Evolutionary conservation across 2,797 vertebrate genomes (phyloP).

Genomic region (Apogon talboti): DNA sequence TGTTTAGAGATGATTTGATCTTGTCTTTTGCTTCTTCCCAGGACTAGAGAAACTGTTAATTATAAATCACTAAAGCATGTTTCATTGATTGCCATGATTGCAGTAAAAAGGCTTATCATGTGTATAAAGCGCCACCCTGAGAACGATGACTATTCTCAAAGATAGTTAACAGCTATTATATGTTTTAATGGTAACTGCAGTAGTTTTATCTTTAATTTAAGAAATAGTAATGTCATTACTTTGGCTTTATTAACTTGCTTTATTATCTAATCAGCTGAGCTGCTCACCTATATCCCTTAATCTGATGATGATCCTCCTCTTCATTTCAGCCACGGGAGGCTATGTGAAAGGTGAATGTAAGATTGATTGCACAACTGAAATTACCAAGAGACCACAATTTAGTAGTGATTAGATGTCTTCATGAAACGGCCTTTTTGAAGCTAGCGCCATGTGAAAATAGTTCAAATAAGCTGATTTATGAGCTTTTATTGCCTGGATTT

Average conservation of each 20-base stretch:
- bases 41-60: no score
- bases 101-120: no score
- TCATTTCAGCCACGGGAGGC: conserved; percentile 15
- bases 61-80: no score
- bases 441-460: conserved; percentile 1
- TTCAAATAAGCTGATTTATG: conserved; percentile 6
- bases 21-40: no score
- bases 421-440: conserved; percentile 9
- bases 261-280: conserved; percentile 17
- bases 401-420: conserved; percentile 10
- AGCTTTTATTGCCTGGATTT: conserved; percentile 1
- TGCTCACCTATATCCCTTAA: conserved; percentile 12
- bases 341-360: conserved; percentile 23
- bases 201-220: not conserved
- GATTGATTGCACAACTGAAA: conserved; percentile 38
- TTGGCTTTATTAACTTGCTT: conserved; percentile 21
- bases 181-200: no score
- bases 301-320: conserved; percentile 29
- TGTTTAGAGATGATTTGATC: no score
- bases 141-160: no score
- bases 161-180: no score
- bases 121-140: no score
- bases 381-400: conserved; percentile 25
- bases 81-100: no score
- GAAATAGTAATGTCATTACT: not conserved